Evolutionary conservation across 2,888 invertebrate species (phyloP).

Genomic region (Drosophila atroscutellata): DNA sequence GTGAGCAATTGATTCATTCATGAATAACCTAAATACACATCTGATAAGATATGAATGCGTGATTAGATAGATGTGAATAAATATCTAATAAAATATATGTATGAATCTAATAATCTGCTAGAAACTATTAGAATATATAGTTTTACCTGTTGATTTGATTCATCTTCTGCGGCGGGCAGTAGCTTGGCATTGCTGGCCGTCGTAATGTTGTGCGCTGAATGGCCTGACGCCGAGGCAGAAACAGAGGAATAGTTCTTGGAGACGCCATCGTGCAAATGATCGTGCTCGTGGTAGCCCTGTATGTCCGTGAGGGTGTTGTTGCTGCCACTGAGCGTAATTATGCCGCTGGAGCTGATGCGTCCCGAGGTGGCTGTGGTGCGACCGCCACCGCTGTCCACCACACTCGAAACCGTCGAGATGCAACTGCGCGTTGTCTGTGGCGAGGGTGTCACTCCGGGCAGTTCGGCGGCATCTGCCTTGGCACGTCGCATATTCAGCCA

Average conservation of each 20-base stretch:
- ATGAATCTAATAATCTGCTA: neutral
- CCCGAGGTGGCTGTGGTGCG: slow-evolving; percentile 83
- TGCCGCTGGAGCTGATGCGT: slow-evolving; percentile 81
- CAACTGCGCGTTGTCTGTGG: slow-evolving; percentile 82
- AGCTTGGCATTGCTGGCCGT: slow-evolving; percentile 84
- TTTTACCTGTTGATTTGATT: slow-evolving; percentile 84
- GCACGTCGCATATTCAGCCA: slow-evolving; percentile 81
- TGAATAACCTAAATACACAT: slow-evolving; percentile 17
- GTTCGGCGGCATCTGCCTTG: slow-evolving; percentile 66
- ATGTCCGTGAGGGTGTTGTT: slow-evolving; percentile 84
- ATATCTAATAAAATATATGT: accelerated
- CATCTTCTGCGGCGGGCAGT: slow-evolving; percentile 82
- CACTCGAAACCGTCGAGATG: slow-evolving; percentile 80
- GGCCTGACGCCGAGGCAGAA: slow-evolving; percentile 60
- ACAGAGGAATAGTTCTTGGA: slow-evolving; percentile 78
- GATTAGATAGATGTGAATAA: neutral
- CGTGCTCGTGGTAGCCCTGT: slow-evolving; percentile 77
- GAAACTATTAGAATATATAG: neutral
- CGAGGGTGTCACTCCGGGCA: slow-evolving; percentile 76
- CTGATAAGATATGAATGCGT: slow-evolving; percentile 44
- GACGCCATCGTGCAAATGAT: slow-evolving; percentile 64
- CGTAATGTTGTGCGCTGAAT: slow-evolving; percentile 79
- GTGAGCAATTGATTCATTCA: slow-evolving; percentile 68
- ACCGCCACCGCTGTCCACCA: slow-evolving; percentile 74
- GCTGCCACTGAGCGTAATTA: slow-evolving; percentile 82